Evolutionary conservation across 2,888 invertebrate genomes (phyloP), one percentile per base, ranked within the genome.

Genomic region (Cyclophora punctaria): DNA sequence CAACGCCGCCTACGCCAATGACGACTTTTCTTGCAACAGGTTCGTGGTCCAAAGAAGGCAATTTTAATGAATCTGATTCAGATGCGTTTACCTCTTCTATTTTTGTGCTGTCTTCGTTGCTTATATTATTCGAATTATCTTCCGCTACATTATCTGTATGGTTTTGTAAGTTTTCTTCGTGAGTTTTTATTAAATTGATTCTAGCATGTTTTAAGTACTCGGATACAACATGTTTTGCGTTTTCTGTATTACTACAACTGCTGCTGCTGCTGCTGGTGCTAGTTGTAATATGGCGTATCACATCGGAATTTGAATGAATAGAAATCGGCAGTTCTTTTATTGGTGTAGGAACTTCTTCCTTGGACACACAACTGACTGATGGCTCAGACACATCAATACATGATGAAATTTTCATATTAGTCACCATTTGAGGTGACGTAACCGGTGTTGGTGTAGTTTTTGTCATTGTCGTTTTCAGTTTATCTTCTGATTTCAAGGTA

Each of bases 221-320:
- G 0, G 91, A 91, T 3, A 92, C 92, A 1, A 92, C 92, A 70
- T 90, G 91, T 75, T 92, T 92, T 3, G 92, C 92, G 64, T 84
- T 86, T 71, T 85, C 86, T 46, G 86, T 80, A 59, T 82, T 84
- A 41, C 70, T 75, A 37, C 37, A 5, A 55, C 64, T 75, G 20
- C 20, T 20, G 20, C 20, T 20, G 20, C 20, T 20, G 20, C 20
- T 20, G 20, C 20, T 20, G 20, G 20, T 20, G 54, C 57, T 71
- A 49, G 76, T 73, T 34, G 72, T 64, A 42, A 70, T 70, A 49
- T 65, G 67, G 54, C 68, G 70, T 66, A 78, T 83, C 41, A 58
- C 46, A 52, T 83, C 83, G 50, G 56, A 59, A 41, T 53, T 60
- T 46, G 63, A 50, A 56, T 51, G 62, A 45, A 52, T 60, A 43